phyloP scores from a whole-genome alignment of 2,797 vertebrate species.

The Eupleurogrammus muticus region DNA sequence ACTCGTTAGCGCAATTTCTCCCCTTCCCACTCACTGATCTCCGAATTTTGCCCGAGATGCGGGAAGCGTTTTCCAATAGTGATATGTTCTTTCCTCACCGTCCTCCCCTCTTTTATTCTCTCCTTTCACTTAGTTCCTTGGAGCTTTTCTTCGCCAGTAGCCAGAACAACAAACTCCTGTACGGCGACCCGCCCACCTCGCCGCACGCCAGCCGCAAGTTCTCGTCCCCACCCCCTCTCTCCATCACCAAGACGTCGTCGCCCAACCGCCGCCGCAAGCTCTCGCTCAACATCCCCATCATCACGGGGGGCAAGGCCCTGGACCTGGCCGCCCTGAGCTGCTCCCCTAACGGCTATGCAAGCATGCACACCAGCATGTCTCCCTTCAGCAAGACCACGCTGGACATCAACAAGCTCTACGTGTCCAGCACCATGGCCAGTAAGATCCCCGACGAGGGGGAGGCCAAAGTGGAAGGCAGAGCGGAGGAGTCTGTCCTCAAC shows the following conservation, averaged over 20 bases:
- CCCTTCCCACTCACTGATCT: slow-evolving; percentile 4
- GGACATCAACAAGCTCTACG: slow-evolving; percentile 95
- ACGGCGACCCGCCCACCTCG: slow-evolving; percentile 95
- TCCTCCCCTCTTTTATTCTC: neutral
- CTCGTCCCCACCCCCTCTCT: slow-evolving; percentile 93
- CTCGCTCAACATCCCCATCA: slow-evolving; percentile 98
- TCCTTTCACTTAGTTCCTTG: slow-evolving; percentile 84
- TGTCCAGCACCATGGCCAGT: slow-evolving; percentile 86
- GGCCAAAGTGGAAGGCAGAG: slow-evolving; percentile 80
- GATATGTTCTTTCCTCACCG: neutral
- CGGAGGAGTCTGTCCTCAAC: slow-evolving; percentile 80
- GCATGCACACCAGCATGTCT: slow-evolving; percentile 85
- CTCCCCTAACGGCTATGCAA: slow-evolving; percentile 91
- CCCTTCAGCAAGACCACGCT: slow-evolving; percentile 93
- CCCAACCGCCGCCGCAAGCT: slow-evolving; percentile 95
- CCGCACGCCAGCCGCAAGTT: slow-evolving; percentile 95
- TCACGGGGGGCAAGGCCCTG: slow-evolving; percentile 95
- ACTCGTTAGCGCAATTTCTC: slow-evolving; percentile 20
- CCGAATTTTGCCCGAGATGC: slow-evolving; percentile 19
- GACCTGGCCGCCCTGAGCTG: slow-evolving; percentile 94
- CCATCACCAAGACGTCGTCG: slow-evolving; percentile 91
- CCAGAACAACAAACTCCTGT: slow-evolving; percentile 95
- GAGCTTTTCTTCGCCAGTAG: slow-evolving; percentile 96
- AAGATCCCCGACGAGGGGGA: slow-evolving; percentile 90
- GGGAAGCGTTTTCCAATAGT: slow-evolving; percentile 9